These are phyloP conservation scores for Tinamus guttatus DNA, from an alignment of 2,113 vertebrate species.

Conservation along the genomic window DNA sequence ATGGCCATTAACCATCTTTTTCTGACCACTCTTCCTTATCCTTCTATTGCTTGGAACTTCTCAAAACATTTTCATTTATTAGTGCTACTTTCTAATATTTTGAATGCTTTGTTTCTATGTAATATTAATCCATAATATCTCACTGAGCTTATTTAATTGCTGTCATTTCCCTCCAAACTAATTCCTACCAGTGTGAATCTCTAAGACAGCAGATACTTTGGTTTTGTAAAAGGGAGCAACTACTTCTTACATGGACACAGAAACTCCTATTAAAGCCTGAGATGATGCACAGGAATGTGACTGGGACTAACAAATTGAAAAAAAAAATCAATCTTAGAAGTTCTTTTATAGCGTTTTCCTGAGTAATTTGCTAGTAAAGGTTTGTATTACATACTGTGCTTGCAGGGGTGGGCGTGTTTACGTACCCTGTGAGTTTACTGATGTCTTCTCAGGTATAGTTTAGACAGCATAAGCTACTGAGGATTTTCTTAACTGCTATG, in stretches of 20 bases:
- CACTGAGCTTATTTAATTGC: background rate
- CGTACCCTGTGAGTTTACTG: background rate
- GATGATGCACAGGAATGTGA: background rate
- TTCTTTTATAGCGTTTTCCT: background rate
- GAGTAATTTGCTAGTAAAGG: background rate
- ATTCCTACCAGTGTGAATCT: background rate
- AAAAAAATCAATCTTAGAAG: background rate
- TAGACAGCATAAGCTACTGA: background rate
- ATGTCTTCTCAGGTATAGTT: background rate
- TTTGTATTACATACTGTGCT: background rate
- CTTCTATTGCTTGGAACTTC: background rate
- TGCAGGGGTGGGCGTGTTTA: background rate
- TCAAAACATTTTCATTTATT: background rate
- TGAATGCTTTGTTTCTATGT: background rate
- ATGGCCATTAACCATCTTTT: background rate
- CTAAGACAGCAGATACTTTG: background rate
- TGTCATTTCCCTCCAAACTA: background rate
- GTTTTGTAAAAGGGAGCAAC: background rate
- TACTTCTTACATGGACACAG: background rate
- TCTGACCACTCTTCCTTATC: background rate
- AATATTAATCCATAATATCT: background rate
- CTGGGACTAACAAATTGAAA: background rate
- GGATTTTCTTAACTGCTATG: constrained; percentile 7
- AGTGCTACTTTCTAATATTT: background rate
- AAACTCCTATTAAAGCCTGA: background rate